phyloP scores from a whole-genome alignment of 2,888 invertebrate species.

The Cepaea hortensis region DNA sequence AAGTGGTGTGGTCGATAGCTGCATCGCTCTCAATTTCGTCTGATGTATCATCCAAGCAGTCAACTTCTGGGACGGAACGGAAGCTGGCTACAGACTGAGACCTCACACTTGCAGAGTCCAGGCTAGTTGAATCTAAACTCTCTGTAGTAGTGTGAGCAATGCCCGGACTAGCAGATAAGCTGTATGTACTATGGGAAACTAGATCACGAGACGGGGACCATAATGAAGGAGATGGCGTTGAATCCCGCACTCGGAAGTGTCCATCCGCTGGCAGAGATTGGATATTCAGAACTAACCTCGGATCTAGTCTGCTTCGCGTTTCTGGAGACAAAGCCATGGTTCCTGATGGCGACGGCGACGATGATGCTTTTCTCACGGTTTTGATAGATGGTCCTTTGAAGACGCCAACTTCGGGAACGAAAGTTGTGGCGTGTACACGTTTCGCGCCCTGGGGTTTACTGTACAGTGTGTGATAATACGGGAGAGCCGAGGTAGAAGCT shows the following conservation, averaged over 20 bases:
- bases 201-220: slow-evolving; percentile 13
- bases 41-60: slow-evolving; percentile 26
- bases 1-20: slow-evolving; percentile 28
- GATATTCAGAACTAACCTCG: neutral
- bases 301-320: neutral
- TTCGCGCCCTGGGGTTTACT: slow-evolving; percentile 58
- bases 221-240: slow-evolving; percentile 20
- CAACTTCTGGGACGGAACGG: slow-evolving; percentile 12
- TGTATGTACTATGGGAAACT: neutral
- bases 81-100: slow-evolving; percentile 35
- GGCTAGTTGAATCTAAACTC: slow-evolving; percentile 29
- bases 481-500: slow-evolving; percentile 58
- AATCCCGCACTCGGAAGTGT: neutral
- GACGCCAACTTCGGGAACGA: slow-evolving; percentile 69
- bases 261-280: neutral
- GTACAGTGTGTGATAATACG: slow-evolving; percentile 68
- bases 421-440: slow-evolving; percentile 69
- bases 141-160: slow-evolving; percentile 9
- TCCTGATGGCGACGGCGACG: slow-evolving; percentile 18
- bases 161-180: slow-evolving; percentile 3
- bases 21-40: slow-evolving; percentile 24
- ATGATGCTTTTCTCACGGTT: slow-evolving; percentile 45
- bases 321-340: slow-evolving; percentile 1
- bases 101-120: slow-evolving; percentile 28
- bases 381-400: slow-evolving; percentile 55